Evolutionary conservation across 1,140 invertebrate genomes (phyloP).

Genomic region (Aricia agestis): DNA sequence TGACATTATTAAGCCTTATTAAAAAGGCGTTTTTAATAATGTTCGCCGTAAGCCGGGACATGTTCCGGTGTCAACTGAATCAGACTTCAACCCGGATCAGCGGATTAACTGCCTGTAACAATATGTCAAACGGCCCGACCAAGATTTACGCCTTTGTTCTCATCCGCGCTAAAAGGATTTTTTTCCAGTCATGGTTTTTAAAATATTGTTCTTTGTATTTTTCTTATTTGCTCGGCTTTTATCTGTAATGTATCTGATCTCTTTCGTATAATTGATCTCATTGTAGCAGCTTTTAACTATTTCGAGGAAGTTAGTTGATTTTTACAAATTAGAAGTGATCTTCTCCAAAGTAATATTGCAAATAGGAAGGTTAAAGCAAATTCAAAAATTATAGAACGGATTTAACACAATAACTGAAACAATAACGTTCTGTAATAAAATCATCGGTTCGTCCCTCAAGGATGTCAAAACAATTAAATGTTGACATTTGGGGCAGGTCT

Average conservation of each 20-base stretch:
- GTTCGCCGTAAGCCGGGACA: slow-evolving; percentile 9
- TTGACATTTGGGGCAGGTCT: background rate
- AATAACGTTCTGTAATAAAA: background rate
- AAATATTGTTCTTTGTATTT: slow-evolving; percentile 17
- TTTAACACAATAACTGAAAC: background rate
- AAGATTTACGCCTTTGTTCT: slow-evolving; percentile 64
- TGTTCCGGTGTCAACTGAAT: slow-evolving; percentile 32
- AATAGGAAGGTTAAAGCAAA: too few relatives aligned
- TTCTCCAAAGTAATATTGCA: too few relatives aligned
- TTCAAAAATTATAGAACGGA: too few relatives aligned
- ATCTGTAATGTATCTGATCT: slow-evolving; percentile 15
- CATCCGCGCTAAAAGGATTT: slow-evolving; percentile 52
- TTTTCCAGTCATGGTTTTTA: slow-evolving; percentile 31
- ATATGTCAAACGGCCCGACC: slow-evolving; percentile 53
- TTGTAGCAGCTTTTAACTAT: background rate
- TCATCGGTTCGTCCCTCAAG: background rate
- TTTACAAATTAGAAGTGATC: too few relatives aligned
- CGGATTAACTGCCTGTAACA: slow-evolving; percentile 68
- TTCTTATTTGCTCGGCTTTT: background rate
- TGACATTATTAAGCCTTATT: slow-evolving; percentile 1
- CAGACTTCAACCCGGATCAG: slow-evolving; percentile 57
- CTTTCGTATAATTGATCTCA: slow-evolving; percentile 2
- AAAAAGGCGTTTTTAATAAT: slow-evolving; percentile 1
- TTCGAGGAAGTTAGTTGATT: background rate
- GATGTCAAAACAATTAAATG: background rate